These are phyloP conservation scores for Spilarctia lutea DNA, from an alignment of 2,888 invertebrate genomes.

Conservation along the genomic window DNA sequence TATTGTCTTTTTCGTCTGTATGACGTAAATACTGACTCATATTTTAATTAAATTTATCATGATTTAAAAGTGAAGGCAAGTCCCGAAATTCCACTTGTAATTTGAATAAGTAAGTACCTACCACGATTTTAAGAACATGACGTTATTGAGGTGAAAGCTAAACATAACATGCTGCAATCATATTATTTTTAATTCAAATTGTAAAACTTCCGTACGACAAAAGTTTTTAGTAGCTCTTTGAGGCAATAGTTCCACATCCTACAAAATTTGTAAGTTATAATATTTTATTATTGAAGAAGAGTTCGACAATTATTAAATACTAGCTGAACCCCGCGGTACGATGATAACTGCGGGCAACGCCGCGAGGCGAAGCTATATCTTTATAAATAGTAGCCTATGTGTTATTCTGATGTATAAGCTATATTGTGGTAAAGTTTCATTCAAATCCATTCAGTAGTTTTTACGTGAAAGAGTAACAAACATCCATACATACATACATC, in stretches of 20 bases:
- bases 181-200: background rate
- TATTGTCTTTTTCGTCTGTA: background rate
- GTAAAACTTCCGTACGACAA: background rate
- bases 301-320: background rate
- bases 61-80: background rate
- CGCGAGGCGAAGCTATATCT: too few species aligned
- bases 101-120: background rate
- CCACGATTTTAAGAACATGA: background rate
- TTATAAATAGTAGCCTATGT: too few species aligned
- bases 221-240: background rate
- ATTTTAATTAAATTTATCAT: background rate
- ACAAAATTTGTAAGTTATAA: background rate
- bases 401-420: too few species aligned
- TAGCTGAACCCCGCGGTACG: too few species aligned
- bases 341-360: too few species aligned
- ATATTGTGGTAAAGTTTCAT: too few species aligned
- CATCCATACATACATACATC: too few species aligned
- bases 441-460: too few species aligned
- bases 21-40: background rate
- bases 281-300: background rate
- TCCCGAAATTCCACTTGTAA: background rate
- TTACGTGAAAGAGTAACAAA: too few species aligned
- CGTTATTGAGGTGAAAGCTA: background rate
- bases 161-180: background rate
- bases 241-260: background rate